Evolutionary conservation across 2,113 vertebrate species (phyloP).

Genomic region (Dolichallabes microphthalmus): DNA sequence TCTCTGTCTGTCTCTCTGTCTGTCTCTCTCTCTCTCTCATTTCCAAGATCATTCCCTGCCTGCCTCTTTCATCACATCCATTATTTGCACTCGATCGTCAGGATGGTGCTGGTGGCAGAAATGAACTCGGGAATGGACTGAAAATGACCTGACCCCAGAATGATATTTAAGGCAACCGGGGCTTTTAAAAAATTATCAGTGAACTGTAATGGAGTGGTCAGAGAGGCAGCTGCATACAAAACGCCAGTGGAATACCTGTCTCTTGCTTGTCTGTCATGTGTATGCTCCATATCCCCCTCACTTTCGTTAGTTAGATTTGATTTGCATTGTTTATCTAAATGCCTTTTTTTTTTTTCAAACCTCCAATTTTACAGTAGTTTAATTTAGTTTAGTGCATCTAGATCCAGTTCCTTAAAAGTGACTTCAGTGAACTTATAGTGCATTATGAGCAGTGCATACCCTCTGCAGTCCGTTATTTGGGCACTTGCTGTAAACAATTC

Average conservation of each 20-base stretch:
- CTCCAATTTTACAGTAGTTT: not conserved
- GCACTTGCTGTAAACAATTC: not conserved
- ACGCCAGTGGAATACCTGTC: not conserved
- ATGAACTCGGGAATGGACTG: slow-evolving; percentile 48
- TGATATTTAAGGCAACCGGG: slow-evolving; percentile 39
- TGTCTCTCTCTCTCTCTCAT: not conserved
- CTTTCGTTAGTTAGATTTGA: not conserved
- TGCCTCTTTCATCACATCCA: slow-evolving; percentile 39
- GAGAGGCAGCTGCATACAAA: slow-evolving; percentile 20
- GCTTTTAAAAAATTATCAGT: slow-evolving; percentile 41
- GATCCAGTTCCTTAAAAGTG: not conserved
- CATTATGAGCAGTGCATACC: not conserved
- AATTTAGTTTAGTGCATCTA: not conserved
- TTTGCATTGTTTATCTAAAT: not conserved
- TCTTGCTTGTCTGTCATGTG: not conserved
- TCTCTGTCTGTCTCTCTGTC: not conserved
- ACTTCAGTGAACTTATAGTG: not conserved
- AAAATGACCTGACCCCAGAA: slow-evolving; percentile 40
- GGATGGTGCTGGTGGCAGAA: slow-evolving; percentile 35
- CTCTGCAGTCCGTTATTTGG: not conserved
- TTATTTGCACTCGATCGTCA: slow-evolving; percentile 42
- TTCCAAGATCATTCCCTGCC: slow-evolving; percentile 38
- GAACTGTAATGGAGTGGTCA: slow-evolving; percentile 32
- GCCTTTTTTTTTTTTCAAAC: slow-evolving; percentile 1
- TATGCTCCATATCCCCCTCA: not conserved